Evolutionary conservation across 2,888 invertebrate genomes (phyloP).

Genomic region (Calameuta filiformis): DNA sequence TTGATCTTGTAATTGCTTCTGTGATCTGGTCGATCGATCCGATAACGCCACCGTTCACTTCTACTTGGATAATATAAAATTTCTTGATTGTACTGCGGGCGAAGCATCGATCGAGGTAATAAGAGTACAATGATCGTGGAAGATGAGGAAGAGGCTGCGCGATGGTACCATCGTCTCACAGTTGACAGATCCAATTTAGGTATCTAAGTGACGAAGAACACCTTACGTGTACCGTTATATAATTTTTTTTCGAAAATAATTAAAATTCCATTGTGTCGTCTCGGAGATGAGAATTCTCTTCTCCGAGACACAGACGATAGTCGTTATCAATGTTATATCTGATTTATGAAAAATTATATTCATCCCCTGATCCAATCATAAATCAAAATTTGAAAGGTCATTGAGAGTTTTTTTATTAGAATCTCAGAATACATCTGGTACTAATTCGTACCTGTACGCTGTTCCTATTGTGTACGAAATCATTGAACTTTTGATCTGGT

Average conservation of each 20-base stretch:
- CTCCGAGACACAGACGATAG: too few relatives aligned
- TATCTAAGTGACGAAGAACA: not conserved
- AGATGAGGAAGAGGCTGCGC: not conserved
- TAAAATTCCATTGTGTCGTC: not conserved
- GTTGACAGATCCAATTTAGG: not conserved
- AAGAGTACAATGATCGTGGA: not conserved
- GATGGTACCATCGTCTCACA: not conserved
- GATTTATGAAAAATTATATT: not conserved
- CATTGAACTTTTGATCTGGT: not conserved
- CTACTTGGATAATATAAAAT: not conserved
- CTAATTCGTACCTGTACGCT: not conserved
- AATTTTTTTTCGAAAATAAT: not conserved
- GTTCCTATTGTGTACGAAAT: not conserved
- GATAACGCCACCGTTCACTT: not conserved
- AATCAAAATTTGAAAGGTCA: not conserved
- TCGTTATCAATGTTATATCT: not conserved
- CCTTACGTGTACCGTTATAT: not conserved
- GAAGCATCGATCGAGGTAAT: not conserved
- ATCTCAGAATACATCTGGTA: not conserved
- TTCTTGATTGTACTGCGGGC: not conserved
- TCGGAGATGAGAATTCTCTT: not conserved
- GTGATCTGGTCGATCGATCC: not conserved
- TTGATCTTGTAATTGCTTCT: not conserved
- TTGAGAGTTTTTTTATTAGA: not conserved
- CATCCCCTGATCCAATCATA: not conserved